Evolutionary conservation across 2,888 invertebrate genomes (phyloP).

Genomic region (Hirudinaria manillensis): DNA sequence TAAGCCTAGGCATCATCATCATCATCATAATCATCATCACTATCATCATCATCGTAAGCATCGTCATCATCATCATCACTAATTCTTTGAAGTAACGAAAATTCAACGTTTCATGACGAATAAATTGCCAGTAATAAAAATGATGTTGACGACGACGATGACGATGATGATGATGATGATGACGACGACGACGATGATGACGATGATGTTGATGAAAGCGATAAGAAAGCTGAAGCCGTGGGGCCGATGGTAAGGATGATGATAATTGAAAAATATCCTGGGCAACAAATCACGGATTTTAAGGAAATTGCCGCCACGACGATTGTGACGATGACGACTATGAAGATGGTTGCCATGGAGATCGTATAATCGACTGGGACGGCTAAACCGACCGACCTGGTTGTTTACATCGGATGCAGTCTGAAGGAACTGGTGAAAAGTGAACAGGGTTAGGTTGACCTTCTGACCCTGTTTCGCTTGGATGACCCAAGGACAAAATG

Average conservation of each 20-base stretch:
- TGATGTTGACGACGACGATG: neutral
- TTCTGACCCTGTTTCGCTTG: slow-evolving; percentile 31
- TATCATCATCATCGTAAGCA: slow-evolving; percentile 19
- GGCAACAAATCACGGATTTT: too few relatives aligned
- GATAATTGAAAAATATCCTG: neutral
- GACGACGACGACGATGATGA: slow-evolving; percentile 18
- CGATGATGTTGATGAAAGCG: slow-evolving; percentile 17
- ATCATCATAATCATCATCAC: slow-evolving; percentile 16
- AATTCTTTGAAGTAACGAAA: too few relatives aligned
- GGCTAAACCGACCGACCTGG: too few relatives aligned
- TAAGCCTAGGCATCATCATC: slow-evolving; percentile 16
- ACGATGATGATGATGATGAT: slow-evolving; percentile 15
- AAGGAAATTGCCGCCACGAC: too few relatives aligned
- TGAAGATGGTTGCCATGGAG: too few relatives aligned
- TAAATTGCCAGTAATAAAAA: neutral
- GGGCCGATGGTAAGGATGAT: slow-evolving; percentile 14
- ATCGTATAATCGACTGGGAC: too few relatives aligned
- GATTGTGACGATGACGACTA: too few relatives aligned
- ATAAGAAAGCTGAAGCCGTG: neutral
- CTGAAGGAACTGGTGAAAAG: slow-evolving; percentile 23
- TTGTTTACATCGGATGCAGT: too few relatives aligned
- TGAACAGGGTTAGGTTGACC: slow-evolving; percentile 32
- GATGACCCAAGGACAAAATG: slow-evolving; percentile 33
- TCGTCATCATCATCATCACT: slow-evolving; percentile 16
- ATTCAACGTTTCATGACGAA: neutral